phyloP scores from a whole-genome alignment of 2,888 invertebrate species.

The Caenorhabditis parvicauda region DNA sequence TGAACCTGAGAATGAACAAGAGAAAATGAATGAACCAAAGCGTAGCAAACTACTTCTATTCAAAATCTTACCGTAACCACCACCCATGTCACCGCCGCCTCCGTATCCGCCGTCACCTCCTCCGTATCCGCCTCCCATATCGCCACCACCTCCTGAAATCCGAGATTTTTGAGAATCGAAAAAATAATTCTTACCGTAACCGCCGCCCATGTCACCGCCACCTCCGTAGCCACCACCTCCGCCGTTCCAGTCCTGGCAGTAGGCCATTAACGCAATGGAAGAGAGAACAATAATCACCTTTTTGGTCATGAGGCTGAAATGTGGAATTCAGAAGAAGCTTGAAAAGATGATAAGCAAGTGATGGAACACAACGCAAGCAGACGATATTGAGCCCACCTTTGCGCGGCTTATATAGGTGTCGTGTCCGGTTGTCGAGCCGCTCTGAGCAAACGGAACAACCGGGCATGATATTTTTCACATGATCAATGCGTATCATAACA shows the following conservation, averaged over 20 bases:
- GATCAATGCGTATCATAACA: too few species aligned
- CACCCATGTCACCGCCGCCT: constrained; percentile 35
- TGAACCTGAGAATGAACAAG: too few species aligned
- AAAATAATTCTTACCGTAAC: constrained; percentile 19
- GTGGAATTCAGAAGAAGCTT: background rate
- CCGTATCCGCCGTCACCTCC: constrained; percentile 25
- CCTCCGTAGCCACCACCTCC: constrained; percentile 31
- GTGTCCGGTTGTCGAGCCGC: too few species aligned
- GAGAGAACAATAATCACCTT: constrained; percentile 28
- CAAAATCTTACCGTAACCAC: constrained; percentile 37
- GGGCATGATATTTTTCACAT: too few species aligned
- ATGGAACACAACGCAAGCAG: too few species aligned
- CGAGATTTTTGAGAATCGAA: too few species aligned
- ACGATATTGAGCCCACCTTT: too few species aligned
- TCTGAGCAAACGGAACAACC: too few species aligned
- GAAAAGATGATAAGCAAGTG: background rate
- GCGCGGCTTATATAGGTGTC: too few species aligned
- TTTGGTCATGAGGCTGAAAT: background rate
- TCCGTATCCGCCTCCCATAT: too few species aligned
- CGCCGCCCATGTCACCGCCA: constrained; percentile 34
- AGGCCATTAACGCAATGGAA: constrained; percentile 33
- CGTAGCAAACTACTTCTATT: too few species aligned
- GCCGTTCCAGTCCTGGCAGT: constrained; percentile 51
- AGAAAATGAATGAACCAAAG: too few species aligned
- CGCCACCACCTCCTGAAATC: constrained; percentile 22